Evolutionary conservation across 2,113 vertebrate species (phyloP), one percentile per base, ranked within the genome.

Genomic region (Hystrix brachyura): DNA sequence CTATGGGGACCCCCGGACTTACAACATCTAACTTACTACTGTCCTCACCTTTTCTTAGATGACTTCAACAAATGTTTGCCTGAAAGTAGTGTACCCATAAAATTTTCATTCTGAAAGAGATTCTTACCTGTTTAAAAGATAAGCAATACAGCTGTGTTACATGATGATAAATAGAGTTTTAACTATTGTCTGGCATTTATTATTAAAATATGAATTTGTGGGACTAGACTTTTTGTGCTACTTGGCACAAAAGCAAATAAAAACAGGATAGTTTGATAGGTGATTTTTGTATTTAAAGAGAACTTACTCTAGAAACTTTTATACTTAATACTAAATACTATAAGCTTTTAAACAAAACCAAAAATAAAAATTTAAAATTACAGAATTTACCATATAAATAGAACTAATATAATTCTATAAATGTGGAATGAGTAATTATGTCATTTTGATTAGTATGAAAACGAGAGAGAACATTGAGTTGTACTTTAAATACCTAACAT

Each of bases 391-490:
- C 76, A 74, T 90, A 85, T 85, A 97, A 55, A 59, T 81, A 91
- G 80, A 91, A 86, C 15, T 69, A 85, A 78, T 57, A 46, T 57
- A 89, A 57, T 84, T n/a, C 67, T 92, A 0, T 60, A 96, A 57
- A 32, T 87, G n/a, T 94, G 72, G 91, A 79, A 82, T 94, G 23
- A 93, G 46, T 23, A 59, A 0, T 91, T 95, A 25, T 53, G 94
- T 81, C 81, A 83, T 92, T 97, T 97, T 72, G 91, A n/a, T 83
- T 90, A 82, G n/a, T 91, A 18, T 86, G 62, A 92, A 90, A 65
- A 34, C 12, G 23, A 78, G 69, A 59, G 57, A 92, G 57, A 87
- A 48, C 82, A 60, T 89, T 90, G 64, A 76, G 21, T 91, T 95
- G 88, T 15, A 92, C 57, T 83, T 94, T 94, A 55, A 53, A 57